Evolutionary conservation across 2,797 vertebrate species (phyloP).

Genomic region (Naso thynnoides): DNA sequence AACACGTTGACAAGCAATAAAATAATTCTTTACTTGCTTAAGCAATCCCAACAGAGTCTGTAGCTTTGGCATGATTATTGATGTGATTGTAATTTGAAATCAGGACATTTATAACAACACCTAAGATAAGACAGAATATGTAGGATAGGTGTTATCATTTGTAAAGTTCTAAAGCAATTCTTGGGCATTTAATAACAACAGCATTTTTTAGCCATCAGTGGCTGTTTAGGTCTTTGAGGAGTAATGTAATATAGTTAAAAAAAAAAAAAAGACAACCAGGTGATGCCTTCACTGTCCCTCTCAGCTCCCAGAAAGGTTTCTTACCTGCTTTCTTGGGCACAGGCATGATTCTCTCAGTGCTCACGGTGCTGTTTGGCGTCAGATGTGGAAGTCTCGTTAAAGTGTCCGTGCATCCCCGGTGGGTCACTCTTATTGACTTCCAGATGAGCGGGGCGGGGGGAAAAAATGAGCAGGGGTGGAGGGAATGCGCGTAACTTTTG

Average conservation of each 20-base stretch:
- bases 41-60: neutral
- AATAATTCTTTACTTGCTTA: neutral
- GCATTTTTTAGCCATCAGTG: too few relatives aligned
- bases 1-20: neutral
- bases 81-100: neutral
- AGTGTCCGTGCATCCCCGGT: slow-evolving; percentile 6
- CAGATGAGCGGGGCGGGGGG: slow-evolving; percentile 33
- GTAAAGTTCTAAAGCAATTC: neutral
- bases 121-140: neutral
- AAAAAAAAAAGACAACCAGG: neutral
- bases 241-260: neutral
- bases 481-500: slow-evolving; percentile 21
- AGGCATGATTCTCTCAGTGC: slow-evolving; percentile 73
- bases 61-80: neutral
- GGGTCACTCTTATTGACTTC: slow-evolving; percentile 80
- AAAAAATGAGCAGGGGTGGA: slow-evolving; percentile 7
- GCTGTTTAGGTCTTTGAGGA: too few relatives aligned
- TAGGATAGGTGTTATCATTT: neutral
- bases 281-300: neutral
- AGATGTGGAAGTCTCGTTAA: slow-evolving; percentile 26
- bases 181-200: too few relatives aligned
- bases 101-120: neutral
- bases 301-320: slow-evolving; percentile 16
- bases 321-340: slow-evolving; percentile 82
- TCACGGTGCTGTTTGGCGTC: slow-evolving; percentile 39